Evolutionary conservation across 2,888 invertebrate species (phyloP).

Genomic region (Lochmaea crataegi): DNA sequence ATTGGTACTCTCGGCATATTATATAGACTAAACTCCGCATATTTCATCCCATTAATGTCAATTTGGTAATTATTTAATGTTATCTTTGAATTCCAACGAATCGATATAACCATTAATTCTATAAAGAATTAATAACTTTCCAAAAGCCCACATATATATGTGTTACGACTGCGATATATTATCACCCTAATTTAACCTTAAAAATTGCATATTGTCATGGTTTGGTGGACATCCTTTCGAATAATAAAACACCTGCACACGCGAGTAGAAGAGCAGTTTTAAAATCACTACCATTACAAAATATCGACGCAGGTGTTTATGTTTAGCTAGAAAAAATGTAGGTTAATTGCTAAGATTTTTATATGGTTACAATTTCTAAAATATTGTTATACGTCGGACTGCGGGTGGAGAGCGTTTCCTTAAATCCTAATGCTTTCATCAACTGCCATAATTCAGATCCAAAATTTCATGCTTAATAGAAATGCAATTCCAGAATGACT

Average conservation of each 20-base stretch:
- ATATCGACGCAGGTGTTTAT: slow-evolving; percentile 48
- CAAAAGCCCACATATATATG: slow-evolving; percentile 16
- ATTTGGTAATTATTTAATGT: neutral
- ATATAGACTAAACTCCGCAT: no score
- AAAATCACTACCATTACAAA: slow-evolving; percentile 44
- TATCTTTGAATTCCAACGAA: neutral
- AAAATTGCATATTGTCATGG: slow-evolving; percentile 43
- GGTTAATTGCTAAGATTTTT: slow-evolving; percentile 48
- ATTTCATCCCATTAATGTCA: no score
- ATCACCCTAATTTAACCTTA: slow-evolving; percentile 33
- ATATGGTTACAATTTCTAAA: neutral
- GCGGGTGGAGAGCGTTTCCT: no score
- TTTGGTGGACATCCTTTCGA: slow-evolving; percentile 54
- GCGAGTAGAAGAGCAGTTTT: slow-evolving; percentile 36
- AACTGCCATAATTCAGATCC: no score
- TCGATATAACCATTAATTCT: neutral
- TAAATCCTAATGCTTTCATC: no score
- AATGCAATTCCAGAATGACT: no score
- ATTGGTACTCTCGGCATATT: no score
- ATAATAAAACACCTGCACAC: slow-evolving; percentile 48
- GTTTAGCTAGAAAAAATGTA: slow-evolving; percentile 49
- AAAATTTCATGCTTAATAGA: no score
- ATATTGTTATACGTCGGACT: neutral
- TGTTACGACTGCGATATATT: slow-evolving; percentile 34
- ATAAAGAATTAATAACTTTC: slow-evolving; percentile 3